phyloP scores from a whole-genome alignment of 2,797 vertebrate species.

The Pangasius sanitwongsei region DNA sequence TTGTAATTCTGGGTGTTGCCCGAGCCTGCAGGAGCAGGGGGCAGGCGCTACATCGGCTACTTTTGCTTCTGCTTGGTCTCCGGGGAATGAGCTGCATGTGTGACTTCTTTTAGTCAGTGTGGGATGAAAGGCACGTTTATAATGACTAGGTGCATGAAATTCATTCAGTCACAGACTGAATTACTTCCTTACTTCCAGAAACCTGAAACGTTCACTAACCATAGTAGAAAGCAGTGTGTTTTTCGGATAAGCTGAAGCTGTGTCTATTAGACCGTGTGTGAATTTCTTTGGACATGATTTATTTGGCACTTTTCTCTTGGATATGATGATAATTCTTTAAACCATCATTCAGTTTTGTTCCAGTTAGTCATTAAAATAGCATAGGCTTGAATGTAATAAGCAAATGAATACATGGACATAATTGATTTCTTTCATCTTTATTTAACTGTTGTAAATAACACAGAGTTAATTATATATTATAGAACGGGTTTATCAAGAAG shows the following conservation, averaged over 20 bases:
- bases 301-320: too few species aligned
- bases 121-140: conserved; percentile 12
- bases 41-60: background rate
- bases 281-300: background rate
- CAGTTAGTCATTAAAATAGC: background rate
- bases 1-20: conserved; percentile 46
- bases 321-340: background rate
- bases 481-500: too few species aligned
- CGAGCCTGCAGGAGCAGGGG: conserved; percentile 20
- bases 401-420: background rate
- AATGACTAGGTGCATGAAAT: background rate
- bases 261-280: background rate
- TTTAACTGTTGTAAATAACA: background rate
- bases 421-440: background rate
- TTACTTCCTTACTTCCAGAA: background rate
- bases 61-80: conserved; percentile 6
- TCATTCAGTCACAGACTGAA: background rate
- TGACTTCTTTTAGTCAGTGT: background rate
- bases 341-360: background rate
- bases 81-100: background rate
- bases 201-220: background rate
- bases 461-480: too few species aligned
- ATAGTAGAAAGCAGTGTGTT: background rate
- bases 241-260: background rate
- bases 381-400: background rate